These are phyloP conservation scores for Calyptomena viridis DNA, from an alignment of 2,113 vertebrate genomes.

Conservation along the genomic window DNA sequence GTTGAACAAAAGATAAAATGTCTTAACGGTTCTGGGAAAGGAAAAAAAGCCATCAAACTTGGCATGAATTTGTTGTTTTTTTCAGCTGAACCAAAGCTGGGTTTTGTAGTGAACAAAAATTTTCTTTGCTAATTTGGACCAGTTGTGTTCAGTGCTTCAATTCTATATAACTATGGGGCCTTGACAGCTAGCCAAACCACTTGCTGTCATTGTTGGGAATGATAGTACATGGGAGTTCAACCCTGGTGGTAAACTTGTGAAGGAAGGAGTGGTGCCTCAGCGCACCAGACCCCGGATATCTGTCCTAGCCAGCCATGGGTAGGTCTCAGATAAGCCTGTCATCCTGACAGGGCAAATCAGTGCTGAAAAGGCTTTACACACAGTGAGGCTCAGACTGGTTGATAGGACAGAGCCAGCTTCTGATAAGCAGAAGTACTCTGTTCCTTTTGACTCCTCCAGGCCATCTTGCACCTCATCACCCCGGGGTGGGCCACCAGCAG, in stretches of 20 bases:
- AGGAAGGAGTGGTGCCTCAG: background rate
- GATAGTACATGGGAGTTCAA: background rate
- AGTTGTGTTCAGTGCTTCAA: background rate
- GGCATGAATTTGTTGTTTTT: background rate
- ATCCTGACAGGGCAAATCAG: conserved; percentile 48
- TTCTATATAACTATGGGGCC: accelerated
- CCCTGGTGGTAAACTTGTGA: background rate
- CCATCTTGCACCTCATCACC: accelerated
- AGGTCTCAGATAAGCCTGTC: conserved; percentile 52
- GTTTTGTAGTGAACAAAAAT: background rate
- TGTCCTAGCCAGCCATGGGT: conserved; percentile 2
- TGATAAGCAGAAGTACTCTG: conserved; percentile 46
- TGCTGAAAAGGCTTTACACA: conserved; percentile 44
- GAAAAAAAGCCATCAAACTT: background rate
- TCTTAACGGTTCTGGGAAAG: background rate
- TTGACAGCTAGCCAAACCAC: background rate
- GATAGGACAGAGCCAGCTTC: conserved; percentile 3
- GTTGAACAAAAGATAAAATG: background rate
- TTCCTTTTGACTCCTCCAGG: background rate
- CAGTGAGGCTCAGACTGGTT: background rate
- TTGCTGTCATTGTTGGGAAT: background rate
- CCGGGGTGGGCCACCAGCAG: accelerated
- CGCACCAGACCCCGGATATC: background rate
- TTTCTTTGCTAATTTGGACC: background rate
- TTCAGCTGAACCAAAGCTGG: background rate